Percentiles rank a stretch among this genome's conserved stretches.
phyloP scores from a whole-genome alignment of 1,140 invertebrate genomes.

The Stenopsyche tienmushanensis region DNA sequence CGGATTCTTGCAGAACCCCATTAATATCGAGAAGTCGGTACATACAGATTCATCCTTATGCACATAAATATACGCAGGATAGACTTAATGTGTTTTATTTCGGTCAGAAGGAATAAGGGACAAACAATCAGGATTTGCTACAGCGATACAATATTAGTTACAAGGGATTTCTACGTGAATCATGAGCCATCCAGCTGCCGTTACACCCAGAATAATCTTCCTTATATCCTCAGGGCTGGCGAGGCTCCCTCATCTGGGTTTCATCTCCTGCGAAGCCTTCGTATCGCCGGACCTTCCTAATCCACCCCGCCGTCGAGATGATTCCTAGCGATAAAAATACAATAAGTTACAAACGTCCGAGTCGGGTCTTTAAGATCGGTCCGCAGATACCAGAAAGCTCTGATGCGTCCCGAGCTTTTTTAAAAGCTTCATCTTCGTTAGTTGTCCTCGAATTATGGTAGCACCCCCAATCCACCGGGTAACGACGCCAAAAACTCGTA shows the following conservation, averaged over 20 bases:
- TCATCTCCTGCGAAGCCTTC: slow-evolving; percentile 6
- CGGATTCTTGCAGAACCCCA: no score
- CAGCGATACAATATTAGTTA: slow-evolving; percentile 14
- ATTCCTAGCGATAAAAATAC: slow-evolving; percentile 36
- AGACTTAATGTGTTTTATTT: no score
- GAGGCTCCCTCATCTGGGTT: neutral
- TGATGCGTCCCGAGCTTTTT: neutral
- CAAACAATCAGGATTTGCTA: neutral
- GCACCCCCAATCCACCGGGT: neutral
- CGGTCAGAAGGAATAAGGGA: no score
- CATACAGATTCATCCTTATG: no score
- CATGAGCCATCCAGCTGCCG: slow-evolving; percentile 4
- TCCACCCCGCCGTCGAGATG: slow-evolving; percentile 25
- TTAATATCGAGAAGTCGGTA: no score
- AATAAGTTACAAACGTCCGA: slow-evolving; percentile 41
- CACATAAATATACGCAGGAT: no score
- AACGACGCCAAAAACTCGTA: no score
- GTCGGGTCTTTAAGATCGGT: slow-evolving; percentile 35
- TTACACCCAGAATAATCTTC: neutral
- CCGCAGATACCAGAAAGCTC: slow-evolving; percentile 12
- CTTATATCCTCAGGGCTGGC: neutral
- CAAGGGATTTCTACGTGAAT: slow-evolving; percentile 15
- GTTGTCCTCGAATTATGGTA: neutral
- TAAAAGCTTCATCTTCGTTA: slow-evolving; percentile 13
- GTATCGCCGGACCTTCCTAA: slow-evolving; percentile 9